Evolutionary conservation across 2,888 invertebrate species (phyloP), one percentile per base, ranked within the genome.

Genomic region (Xylota sylvarum): DNA sequence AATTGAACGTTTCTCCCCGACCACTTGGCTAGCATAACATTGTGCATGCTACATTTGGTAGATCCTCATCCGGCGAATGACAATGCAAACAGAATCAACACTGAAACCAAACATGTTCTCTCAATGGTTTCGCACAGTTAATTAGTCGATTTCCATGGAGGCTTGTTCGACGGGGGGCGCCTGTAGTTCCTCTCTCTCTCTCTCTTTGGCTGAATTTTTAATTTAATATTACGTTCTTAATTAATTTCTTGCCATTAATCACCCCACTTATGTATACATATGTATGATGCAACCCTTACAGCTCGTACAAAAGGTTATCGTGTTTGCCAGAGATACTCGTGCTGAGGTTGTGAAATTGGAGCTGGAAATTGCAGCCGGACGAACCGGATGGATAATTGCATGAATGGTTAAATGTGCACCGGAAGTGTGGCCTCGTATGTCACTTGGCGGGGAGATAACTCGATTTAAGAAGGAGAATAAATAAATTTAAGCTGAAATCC

Each of bases 201-300:
- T 17, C 17, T 30, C 60, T 40, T 30, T 62, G 52, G 40, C 48
- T 37, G 81, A 40, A 78, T 78, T 73, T 43, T 73, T 78, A 78
- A 83, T 84, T 79, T 84, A 84, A 84, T 84, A 79, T 79, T 74
- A 80, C 62, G 55, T 74, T 84, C 69, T 84, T 84, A 70, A 84
- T 84, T 80, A 80, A 70, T 79, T 84, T 62, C 65, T 58, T 27
- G 35, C 50, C 65, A 65, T 65, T 65, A 50, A 50, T 65, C 65
- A 79, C 23, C 64, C 64, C 62, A 30, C 48, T 46, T 46, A 62
- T 30, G 46, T n/a, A 9, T 35, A 9, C 35, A 35, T 12, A 19
- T n/a, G 62, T 37, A 64, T 72, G 70, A 67, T 65, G 72, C 46
- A 73, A 78, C 72, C 65, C 72, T 65, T 70, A 37, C 27, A 58